Evolutionary conservation across 1,140 invertebrate genomes (phyloP).

Genomic region (Drosophila parabipectinata): DNA sequence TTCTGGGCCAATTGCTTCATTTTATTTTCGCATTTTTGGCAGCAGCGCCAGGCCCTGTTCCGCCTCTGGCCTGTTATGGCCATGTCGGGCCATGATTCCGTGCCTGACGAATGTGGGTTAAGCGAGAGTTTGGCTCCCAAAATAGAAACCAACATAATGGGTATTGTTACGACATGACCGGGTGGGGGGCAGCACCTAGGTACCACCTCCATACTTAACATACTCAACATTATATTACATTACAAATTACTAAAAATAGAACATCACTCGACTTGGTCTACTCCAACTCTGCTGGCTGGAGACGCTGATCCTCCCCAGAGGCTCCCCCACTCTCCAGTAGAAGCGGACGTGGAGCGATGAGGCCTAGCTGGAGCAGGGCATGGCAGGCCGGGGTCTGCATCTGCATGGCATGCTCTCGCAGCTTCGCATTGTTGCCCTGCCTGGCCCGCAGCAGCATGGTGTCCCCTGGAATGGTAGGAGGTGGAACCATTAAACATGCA

Average conservation of each 20-base stretch:
- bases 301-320: not conserved
- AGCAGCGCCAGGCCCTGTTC: constrained; percentile 15
- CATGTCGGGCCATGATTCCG: no score
- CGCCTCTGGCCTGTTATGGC: not conserved
- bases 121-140: constrained; percentile 23
- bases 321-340: constrained; percentile 11
- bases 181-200: no score
- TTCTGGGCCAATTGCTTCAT: constrained; percentile 72
- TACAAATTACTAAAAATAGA: no score
- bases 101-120: constrained; percentile 29
- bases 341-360: not conserved
- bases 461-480: constrained; percentile 42
- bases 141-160: constrained; percentile 5
- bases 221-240: no score
- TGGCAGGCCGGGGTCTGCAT: constrained; percentile 65
- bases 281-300: not conserved
- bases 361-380: constrained; percentile 38
- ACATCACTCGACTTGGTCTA: not conserved
- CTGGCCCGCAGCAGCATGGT: constrained; percentile 52
- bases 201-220: no score
- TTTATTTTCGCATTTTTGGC: constrained; percentile 33
- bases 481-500: constrained; percentile 4
- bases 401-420: constrained; percentile 41
- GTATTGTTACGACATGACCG: no score
- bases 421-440: constrained; percentile 41